phyloP scores from a whole-genome alignment of 2,888 invertebrate genomes.

The Gastracanthus pulcherrimus region DNA sequence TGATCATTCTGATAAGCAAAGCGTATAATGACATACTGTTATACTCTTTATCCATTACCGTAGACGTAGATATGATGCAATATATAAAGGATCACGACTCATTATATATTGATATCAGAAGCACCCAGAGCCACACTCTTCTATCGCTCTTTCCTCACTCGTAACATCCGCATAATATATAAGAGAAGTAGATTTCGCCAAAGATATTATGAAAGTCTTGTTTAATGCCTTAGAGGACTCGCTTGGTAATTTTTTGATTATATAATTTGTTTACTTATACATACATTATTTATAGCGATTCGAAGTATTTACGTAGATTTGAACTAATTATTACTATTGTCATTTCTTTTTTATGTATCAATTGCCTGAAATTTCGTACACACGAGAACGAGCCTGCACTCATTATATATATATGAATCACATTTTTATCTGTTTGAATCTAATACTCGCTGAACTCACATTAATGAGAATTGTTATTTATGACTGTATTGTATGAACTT shows the following conservation, averaged over 20 bases:
- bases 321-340: slow-evolving; percentile 15
- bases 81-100: slow-evolving; percentile 21
- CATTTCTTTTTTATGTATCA: slow-evolving; percentile 14
- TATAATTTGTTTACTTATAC: neutral
- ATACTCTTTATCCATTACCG: slow-evolving; percentile 8
- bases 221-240: slow-evolving; percentile 37
- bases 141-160: slow-evolving; percentile 39
- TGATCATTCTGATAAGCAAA: slow-evolving; percentile 35
- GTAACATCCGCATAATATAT: slow-evolving; percentile 15
- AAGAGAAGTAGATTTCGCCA: slow-evolving; percentile 46
- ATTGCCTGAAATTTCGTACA: slow-evolving; percentile 35
- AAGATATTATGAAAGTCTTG: slow-evolving; percentile 33
- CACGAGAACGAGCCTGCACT: slow-evolving; percentile 51
- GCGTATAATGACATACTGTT: slow-evolving; percentile 21
- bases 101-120: slow-evolving; percentile 26
- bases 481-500: slow-evolving; percentile 44
- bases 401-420: slow-evolving; percentile 37
- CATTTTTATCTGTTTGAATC: slow-evolving; percentile 36
- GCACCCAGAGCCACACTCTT: slow-evolving; percentile 31
- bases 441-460: slow-evolving; percentile 16
- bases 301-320: slow-evolving; percentile 50
- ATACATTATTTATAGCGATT: slow-evolving; percentile 2
- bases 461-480: slow-evolving; percentile 23
- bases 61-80: slow-evolving; percentile 40
- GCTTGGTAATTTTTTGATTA: slow-evolving; percentile 26